Base-by-base conservation (phyloP, 1,140 invertebrate genomes). In the Drosophila orosa region DNA sequence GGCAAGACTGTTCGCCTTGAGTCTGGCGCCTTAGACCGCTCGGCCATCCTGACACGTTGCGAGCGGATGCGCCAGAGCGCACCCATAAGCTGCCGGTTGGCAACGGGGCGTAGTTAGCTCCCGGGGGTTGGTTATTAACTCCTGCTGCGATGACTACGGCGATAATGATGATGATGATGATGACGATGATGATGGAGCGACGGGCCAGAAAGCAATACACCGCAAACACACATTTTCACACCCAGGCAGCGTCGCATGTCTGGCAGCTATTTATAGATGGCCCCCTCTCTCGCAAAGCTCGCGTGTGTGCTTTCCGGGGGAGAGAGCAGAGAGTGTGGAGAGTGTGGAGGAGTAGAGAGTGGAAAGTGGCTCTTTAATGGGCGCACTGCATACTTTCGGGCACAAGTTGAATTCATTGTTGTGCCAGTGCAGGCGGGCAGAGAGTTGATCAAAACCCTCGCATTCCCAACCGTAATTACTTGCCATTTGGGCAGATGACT, bases 1-100 rank as follows among this genome's bases (percentile, higher is more conserved):
- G 66, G 82, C 59, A 85, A 85, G 78, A 78, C 47, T 37, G 0
- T 56, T 40, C 45, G 35, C 50, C 94, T 95, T 95, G 94, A 95
- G 94, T 94, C 94, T 94, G 94, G 94, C 94, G 94, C 94, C 94
- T 95, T 94, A 94, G 94, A 94, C 94, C 94, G 94, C 94, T 94
- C 94, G 93, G 93, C 93, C 93, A 94, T 94, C 93, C 93, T 94
- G 93, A 94, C 94, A 92, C 63, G 60, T 78, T 80, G 77, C 65
- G 65, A 66, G 56, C 37, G 24, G 22, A 6, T 3, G 93, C 93
- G 93, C 94, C 93, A 94, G 94, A 94, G 92, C 93, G 93, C 93
- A 92, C 92, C 92, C 92, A 92, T 15, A 37, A 19, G 40, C 33
- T 35, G 7, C 50, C 27, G 17, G 13, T 2, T 12, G 4, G 17